Conservation (phyloP, 1,140 invertebrate genomes). For the Eriocheir sinensis region DNA sequence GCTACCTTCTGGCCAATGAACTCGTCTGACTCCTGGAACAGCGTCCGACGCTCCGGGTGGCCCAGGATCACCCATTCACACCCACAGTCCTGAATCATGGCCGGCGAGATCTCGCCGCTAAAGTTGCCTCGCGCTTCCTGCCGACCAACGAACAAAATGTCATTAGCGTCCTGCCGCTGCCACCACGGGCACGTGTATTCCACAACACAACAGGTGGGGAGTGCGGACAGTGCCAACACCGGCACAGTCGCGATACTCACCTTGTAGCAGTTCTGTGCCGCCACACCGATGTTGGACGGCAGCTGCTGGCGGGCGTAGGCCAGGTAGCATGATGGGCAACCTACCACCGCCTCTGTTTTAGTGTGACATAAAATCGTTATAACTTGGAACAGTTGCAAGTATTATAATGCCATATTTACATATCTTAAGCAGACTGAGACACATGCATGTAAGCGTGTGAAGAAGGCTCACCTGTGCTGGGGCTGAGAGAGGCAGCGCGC, state of each 20-base stretch:
- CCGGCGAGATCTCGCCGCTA: conserved; percentile 91
- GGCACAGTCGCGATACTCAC: conserved; percentile 81
- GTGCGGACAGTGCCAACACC: neutral
- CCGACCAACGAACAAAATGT: conserved; percentile 88
- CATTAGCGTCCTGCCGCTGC: neutral
- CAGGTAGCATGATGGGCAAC: conserved; percentile 94
- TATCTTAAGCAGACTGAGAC: no score
- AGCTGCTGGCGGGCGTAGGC: conserved; percentile 89
- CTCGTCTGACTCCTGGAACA: conserved; percentile 95
- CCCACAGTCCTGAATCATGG: conserved; percentile 97
- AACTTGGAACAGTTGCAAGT: no score
- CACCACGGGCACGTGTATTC: neutral
- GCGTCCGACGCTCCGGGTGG: conserved; percentile 97
- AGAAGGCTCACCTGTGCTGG: conserved; percentile 89
- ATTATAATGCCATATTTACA: no score
- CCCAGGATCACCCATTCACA: conserved; percentile 98
- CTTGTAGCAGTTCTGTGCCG: conserved; percentile 98
- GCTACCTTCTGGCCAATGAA: conserved; percentile 86
- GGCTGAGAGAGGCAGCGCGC: conserved; percentile 88
- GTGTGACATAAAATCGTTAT: no score
- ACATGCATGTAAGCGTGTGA: no score
- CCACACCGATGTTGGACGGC: conserved; percentile 88
- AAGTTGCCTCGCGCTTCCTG: conserved; percentile 92
- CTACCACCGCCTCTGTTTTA: conserved; percentile 96
- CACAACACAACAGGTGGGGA: neutral